These are phyloP conservation scores for Calliphora vicina DNA, from an alignment of 1,140 invertebrate genomes.

Conservation along the genomic window DNA sequence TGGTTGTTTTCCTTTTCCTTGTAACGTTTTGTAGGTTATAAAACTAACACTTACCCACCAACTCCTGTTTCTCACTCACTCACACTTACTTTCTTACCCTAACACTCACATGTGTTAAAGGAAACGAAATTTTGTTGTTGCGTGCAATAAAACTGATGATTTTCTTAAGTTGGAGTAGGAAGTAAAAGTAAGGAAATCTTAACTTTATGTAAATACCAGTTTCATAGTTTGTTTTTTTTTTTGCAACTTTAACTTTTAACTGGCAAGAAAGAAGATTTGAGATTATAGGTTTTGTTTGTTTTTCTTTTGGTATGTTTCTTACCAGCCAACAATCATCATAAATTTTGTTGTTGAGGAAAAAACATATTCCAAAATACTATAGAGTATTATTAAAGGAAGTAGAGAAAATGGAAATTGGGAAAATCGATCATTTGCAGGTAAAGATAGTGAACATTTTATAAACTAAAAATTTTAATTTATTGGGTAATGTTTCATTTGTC, in stretches of 20 bases:
- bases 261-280: neutral
- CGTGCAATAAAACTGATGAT: neutral
- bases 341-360: neutral
- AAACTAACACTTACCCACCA: neutral
- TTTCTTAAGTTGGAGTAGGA: neutral
- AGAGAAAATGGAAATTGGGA: no score
- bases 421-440: no score
- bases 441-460: no score
- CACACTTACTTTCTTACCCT: no score
- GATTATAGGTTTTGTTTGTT: neutral
- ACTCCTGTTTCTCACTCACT: no score
- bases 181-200: neutral
- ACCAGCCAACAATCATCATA: neutral
- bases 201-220: neutral
- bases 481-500: no score
- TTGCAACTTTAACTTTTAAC: neutral
- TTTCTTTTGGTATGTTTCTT: neutral
- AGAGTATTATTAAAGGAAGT: no score
- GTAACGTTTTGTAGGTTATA: neutral
- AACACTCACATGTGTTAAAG: no score
- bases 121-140: neutral
- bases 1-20: neutral
- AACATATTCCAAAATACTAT: no score
- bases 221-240: neutral
- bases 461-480: no score